Evolutionary conservation across 2,113 vertebrate species (phyloP).

Genomic region (Cyprinus carpio): DNA sequence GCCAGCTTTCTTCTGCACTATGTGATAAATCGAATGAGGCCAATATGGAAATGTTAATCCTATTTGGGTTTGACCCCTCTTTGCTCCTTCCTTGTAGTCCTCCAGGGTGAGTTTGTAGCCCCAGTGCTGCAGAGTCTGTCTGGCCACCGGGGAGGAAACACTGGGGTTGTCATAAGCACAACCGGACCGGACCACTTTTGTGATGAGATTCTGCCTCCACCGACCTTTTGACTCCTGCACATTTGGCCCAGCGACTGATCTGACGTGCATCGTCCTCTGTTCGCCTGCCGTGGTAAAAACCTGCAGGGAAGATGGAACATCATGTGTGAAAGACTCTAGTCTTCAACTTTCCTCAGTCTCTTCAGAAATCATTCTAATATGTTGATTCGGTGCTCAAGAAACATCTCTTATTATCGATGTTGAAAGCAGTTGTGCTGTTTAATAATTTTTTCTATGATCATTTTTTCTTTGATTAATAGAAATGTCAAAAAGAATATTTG

Average conservation of each 20-base stretch:
- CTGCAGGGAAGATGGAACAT: not conserved
- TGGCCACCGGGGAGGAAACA: constrained; percentile 55
- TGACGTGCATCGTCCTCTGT: constrained; percentile 49
- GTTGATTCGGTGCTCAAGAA: not conserved
- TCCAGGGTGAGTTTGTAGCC: constrained; percentile 49
- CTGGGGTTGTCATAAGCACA: constrained; percentile 42
- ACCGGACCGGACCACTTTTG: constrained; percentile 52
- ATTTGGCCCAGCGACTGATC: constrained; percentile 55
- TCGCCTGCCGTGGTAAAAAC: constrained; percentile 54
- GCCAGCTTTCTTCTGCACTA: not conserved
- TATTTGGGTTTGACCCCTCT: constrained; percentile 51
- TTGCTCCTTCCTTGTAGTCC: constrained; percentile 50
- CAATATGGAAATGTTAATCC: not conserved
- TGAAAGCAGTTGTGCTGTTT: too few species aligned
- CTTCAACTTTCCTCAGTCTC: not conserved
- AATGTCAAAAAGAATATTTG: too few species aligned
- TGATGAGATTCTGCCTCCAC: constrained; percentile 56
- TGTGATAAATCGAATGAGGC: not conserved
- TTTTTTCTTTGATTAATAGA: not conserved
- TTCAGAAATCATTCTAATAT: not conserved
- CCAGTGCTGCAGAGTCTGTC: constrained; percentile 60
- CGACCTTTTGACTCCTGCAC: constrained; percentile 52
- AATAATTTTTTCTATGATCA: too few species aligned
- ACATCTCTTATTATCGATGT: not conserved
- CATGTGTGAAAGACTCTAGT: not conserved